A percentile compares a stretch with the other conserved stretches of the same genome.
phyloP scores from a whole-genome alignment of 2,113 vertebrate species.

The Gallinago paraguaiae region DNA sequence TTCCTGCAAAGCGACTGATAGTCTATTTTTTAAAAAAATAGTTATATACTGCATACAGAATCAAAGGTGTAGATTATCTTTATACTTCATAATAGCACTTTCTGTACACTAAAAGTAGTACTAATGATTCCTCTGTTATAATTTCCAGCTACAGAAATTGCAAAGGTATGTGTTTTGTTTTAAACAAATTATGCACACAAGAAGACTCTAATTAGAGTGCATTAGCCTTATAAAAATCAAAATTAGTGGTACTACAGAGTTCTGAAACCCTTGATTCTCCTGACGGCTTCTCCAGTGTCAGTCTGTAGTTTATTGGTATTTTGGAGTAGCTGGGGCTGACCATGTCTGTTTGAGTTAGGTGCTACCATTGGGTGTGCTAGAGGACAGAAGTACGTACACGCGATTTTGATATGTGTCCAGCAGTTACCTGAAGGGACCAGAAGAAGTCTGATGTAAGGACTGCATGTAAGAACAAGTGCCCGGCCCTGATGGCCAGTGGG shows the following conservation, averaged over 20 bases:
- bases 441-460: background rate
- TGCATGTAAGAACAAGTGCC: background rate
- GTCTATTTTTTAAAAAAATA: background rate
- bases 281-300: background rate
- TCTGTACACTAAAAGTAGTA: background rate
- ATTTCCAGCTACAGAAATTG: background rate
- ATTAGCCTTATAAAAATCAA: background rate
- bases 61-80: slow-evolving; percentile 8
- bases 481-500: background rate
- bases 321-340: background rate
- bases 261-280: background rate
- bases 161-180: slow-evolving; percentile 3
- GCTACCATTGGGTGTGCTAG: background rate
- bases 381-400: background rate
- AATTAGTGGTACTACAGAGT: background rate
- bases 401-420: background rate
- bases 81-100: background rate
- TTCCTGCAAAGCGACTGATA: background rate
- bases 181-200: background rate
- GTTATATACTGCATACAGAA: background rate
- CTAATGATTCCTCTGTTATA: background rate
- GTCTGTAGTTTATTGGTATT: background rate
- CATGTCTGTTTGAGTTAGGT: background rate
- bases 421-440: background rate
- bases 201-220: background rate